A percentile compares a stretch with the other conserved stretches of the same genome.
These are phyloP conservation scores for Gallinago jamesoni DNA, from an alignment of 2,113 vertebrate species.

Conservation along the genomic window DNA sequence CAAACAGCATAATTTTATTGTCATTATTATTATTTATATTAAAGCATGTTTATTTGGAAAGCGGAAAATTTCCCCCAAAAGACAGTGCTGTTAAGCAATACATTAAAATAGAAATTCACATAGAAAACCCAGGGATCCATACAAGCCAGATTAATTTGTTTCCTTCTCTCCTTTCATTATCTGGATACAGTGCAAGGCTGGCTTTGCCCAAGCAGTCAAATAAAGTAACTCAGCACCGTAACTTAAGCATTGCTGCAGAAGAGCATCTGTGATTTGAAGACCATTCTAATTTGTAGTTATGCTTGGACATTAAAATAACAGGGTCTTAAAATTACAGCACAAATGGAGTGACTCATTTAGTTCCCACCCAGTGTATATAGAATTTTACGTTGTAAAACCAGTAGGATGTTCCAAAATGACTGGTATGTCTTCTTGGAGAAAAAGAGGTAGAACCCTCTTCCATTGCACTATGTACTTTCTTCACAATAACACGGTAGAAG, in stretches of 20 bases:
- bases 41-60: neutral
- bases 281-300: neutral
- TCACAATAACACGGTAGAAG: neutral
- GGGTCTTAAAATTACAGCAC: neutral
- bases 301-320: neutral
- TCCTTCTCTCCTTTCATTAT: neutral
- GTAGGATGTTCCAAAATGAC: neutral
- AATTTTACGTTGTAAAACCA: neutral
- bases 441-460: neutral
- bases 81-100: neutral
- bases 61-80: neutral
- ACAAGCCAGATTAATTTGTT: neutral
- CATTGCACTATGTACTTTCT: neutral
- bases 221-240: neutral
- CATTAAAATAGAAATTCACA: neutral
- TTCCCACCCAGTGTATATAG: neutral
- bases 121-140: neutral
- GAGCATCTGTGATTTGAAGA: neutral
- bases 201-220: neutral
- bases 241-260: neutral
- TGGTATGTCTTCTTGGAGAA: neutral
- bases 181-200: neutral
- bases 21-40: neutral
- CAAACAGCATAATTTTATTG: neutral
- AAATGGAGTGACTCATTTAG: neutral